Conservation (phyloP, 1,140 invertebrate species). For the Psix sp. region DNA sequence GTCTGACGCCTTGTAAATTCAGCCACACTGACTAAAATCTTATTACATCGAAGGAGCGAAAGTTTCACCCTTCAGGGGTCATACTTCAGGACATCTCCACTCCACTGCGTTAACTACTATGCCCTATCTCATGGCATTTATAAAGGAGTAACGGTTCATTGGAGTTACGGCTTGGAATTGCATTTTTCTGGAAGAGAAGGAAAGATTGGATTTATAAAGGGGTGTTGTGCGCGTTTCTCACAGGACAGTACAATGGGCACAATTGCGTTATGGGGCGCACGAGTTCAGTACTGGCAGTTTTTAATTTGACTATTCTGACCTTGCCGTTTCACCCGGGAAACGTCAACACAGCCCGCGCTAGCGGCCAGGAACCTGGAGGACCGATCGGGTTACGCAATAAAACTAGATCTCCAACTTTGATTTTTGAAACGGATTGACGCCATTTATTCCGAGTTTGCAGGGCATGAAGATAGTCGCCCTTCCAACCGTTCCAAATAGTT, state of each 20-base stretch:
- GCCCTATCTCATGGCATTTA: no score
- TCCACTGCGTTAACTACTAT: no score
- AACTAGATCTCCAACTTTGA: not conserved
- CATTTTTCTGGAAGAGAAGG: no score
- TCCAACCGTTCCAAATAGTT: not conserved
- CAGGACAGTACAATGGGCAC: slow-evolving; percentile 1
- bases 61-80: no score
- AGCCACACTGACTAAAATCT: no score
- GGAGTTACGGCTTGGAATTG: no score
- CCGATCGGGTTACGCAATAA: not conserved
- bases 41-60: no score
- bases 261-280: not conserved
- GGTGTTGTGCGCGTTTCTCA: no score
- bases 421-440: not conserved
- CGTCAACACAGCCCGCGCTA: not conserved
- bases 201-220: no score
- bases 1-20: no score
- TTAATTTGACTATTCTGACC: not conserved
- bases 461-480: not conserved
- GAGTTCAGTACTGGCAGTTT: not conserved
- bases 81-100: no score
- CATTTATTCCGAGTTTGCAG: not conserved
- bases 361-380: not conserved
- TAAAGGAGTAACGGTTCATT: no score
- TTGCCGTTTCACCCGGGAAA: not conserved